Conservation (phyloP, 2,888 invertebrate genomes). For the Metalampra italica region DNA sequence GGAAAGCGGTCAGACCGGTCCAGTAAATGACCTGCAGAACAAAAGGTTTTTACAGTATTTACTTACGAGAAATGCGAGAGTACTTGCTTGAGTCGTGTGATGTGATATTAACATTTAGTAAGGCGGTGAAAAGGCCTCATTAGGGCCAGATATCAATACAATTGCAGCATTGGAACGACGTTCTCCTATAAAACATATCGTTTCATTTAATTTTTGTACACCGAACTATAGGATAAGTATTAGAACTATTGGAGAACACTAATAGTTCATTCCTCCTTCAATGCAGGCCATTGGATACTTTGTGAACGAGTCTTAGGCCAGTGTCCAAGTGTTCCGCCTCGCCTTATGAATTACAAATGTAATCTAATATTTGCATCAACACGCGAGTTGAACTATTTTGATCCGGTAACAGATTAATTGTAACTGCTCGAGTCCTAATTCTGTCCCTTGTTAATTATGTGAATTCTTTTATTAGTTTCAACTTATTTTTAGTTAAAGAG, state of each 20-base stretch:
- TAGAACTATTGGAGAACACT: too few relatives aligned
- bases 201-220: too few relatives aligned
- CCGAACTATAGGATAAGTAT: too few relatives aligned
- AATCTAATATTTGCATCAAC: conserved; percentile 58
- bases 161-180: too few relatives aligned
- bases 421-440: conserved; percentile 35
- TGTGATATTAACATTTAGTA: too few relatives aligned
- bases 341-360: conserved; percentile 56
- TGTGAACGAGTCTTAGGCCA: background rate
- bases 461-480: too few relatives aligned
- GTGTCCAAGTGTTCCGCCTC: conserved; percentile 42
- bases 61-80: background rate
- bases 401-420: conserved; percentile 54
- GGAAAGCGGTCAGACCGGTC: conserved; percentile 33
- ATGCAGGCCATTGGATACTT: background rate
- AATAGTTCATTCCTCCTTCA: too few relatives aligned
- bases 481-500: too few relatives aligned
- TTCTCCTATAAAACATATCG: too few relatives aligned
- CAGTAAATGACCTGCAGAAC: background rate
- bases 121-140: too few relatives aligned
- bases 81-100: background rate
- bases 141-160: too few relatives aligned
- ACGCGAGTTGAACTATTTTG: conserved; percentile 53
- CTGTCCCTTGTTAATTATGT: too few relatives aligned
- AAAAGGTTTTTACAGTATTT: background rate